Percentiles rank a stretch among this genome's conserved stretches.
phyloP scores from a whole-genome alignment of 2,888 invertebrate genomes.

The Cheilosia variabilis region DNA sequence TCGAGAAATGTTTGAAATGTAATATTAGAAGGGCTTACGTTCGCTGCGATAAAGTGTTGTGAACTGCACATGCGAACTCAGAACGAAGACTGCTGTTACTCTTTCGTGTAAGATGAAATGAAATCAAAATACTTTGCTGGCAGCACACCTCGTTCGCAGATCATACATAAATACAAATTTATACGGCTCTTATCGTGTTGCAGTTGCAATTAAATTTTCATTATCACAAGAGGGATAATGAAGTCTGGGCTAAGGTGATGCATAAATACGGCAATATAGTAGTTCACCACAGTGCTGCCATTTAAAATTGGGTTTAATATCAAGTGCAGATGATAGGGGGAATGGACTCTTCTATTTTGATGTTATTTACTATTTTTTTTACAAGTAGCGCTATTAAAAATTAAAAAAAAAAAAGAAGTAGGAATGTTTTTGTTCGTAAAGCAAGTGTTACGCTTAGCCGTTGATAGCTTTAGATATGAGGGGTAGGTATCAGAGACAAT shows the following conservation, averaged over 20 bases:
- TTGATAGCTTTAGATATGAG: no score
- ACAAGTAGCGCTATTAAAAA: no score
- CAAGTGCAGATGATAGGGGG: no score
- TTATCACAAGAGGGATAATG: no score
- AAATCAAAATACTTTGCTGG: slow-evolving; percentile 44
- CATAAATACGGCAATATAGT: background rate
- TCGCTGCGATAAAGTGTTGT: slow-evolving; percentile 51
- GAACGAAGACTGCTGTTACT: slow-evolving; percentile 40
- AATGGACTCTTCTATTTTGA: no score
- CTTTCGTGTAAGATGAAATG: slow-evolving; percentile 32
- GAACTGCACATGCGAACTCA: slow-evolving; percentile 70
- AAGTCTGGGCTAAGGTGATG: background rate
- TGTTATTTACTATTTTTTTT: no score
- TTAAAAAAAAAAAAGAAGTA: no score
- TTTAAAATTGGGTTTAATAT: no score
- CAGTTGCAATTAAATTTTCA: background rate
- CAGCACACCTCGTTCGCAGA: slow-evolving; percentile 39
- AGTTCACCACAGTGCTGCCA: no score
- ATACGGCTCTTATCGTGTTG: slow-evolving; percentile 12
- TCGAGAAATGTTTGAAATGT: slow-evolving; percentile 33
- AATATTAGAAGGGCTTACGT: slow-evolving; percentile 59
- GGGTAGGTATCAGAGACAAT: no score
- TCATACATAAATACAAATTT: slow-evolving; percentile 49
- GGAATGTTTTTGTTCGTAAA: no score
- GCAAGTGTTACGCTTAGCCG: no score